Conservation (phyloP, 2,797 vertebrate species). For the Florisuga fusca region DNA sequence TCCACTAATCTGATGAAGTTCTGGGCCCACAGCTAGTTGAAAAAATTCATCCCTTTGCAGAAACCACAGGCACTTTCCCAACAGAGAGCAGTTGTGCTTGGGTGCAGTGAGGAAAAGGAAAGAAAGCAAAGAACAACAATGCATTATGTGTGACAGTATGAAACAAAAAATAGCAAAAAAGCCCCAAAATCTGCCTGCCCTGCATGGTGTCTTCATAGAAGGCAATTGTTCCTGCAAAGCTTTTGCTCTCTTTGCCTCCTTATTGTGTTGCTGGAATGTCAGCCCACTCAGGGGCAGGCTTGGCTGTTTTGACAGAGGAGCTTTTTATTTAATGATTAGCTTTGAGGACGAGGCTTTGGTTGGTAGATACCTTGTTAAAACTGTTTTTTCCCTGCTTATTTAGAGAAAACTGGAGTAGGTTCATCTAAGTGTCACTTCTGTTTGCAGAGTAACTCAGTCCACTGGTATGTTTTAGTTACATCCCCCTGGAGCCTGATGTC, state of each 20-base stretch:
- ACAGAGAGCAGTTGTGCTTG: slow-evolving; percentile 18
- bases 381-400: neutral
- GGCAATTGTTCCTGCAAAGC: slow-evolving; percentile 47
- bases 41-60: slow-evolving; percentile 49
- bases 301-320: slow-evolving; percentile 11
- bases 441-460: neutral
- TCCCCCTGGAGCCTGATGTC: neutral
- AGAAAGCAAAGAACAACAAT: slow-evolving; percentile 25
- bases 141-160: neutral
- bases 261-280: slow-evolving; percentile 28
- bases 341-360: neutral
- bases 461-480: neutral
- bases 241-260: slow-evolving; percentile 12
- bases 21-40: slow-evolving; percentile 43
- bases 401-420: neutral
- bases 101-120: neutral
- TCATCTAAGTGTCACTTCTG: neutral
- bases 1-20: slow-evolving; percentile 54
- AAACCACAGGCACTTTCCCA: neutral
- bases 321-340: neutral
- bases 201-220: neutral
- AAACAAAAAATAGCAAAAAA: neutral
- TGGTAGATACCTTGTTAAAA: neutral
- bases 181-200: neutral
- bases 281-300: neutral